Evolutionary conservation across 2,797 vertebrate genomes (phyloP).

Genomic region (Macroramphosus scolopax): DNA sequence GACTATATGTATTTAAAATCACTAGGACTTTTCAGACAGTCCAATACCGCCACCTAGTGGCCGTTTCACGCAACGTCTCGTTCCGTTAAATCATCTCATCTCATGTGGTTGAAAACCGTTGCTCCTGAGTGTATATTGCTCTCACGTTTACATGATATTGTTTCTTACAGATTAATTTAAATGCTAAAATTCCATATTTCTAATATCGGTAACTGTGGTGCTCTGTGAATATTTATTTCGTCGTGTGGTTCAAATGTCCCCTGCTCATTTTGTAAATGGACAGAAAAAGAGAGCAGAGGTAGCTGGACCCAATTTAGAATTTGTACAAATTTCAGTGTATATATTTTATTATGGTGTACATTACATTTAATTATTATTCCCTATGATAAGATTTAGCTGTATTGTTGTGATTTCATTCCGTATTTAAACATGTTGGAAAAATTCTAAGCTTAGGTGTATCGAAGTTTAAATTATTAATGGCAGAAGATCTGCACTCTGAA

Average conservation of each 20-base stretch:
- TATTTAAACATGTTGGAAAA: slow-evolving; percentile 80
- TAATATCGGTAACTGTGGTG: slow-evolving; percentile 59
- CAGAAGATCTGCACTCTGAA: slow-evolving; percentile 71
- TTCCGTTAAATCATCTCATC: slow-evolving; percentile 4
- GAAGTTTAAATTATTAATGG: slow-evolving; percentile 75
- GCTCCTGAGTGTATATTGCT: slow-evolving; percentile 31
- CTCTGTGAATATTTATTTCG: slow-evolving; percentile 67
- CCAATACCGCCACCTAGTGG: slow-evolving; percentile 79
- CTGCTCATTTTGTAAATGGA: slow-evolving; percentile 57
- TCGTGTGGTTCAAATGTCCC: slow-evolving; percentile 56
- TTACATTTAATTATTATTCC: slow-evolving; percentile 81
- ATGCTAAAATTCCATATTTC: slow-evolving; percentile 26
- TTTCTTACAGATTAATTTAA: slow-evolving; percentile 52
- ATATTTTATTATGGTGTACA: slow-evolving; percentile 86
- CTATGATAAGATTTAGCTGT: slow-evolving; percentile 81
- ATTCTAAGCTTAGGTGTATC: slow-evolving; percentile 77
- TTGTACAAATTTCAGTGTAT: slow-evolving; percentile 81
- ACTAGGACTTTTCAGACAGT: slow-evolving; percentile 48
- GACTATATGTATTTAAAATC: slow-evolving; percentile 9
- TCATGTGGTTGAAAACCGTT: slow-evolving; percentile 20
- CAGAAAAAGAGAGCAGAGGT: slow-evolving; percentile 70
- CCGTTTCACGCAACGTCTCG: slow-evolving; percentile 9
- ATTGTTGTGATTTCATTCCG: slow-evolving; percentile 82
- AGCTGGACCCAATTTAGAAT: slow-evolving; percentile 70
- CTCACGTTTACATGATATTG: slow-evolving; percentile 32